Evolutionary conservation across 2,888 invertebrate genomes (phyloP).

Genomic region (Drosophila nr. perissopoda): DNA sequence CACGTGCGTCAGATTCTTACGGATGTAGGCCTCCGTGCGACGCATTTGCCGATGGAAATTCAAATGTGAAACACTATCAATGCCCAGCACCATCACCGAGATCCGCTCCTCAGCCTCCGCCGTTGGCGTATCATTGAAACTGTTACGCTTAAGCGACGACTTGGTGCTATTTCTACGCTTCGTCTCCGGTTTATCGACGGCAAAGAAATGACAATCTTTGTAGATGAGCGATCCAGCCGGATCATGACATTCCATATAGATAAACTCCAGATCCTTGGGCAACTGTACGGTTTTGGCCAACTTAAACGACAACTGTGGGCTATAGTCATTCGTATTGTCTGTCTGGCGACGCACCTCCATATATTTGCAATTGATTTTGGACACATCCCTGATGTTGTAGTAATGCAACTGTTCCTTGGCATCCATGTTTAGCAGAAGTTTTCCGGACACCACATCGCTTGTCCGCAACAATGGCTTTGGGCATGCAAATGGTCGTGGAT

Average conservation of each 20-base stretch:
- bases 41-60: slow-evolving; percentile 95
- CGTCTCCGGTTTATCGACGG: slow-evolving; percentile 80
- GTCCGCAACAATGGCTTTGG: slow-evolving; percentile 72
- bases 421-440: slow-evolving; percentile 76
- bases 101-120: slow-evolving; percentile 68
- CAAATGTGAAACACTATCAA: slow-evolving; percentile 94
- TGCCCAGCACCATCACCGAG: slow-evolving; percentile 92
- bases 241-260: slow-evolving; percentile 88
- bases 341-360: slow-evolving; percentile 72
- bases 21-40: slow-evolving; percentile 87
- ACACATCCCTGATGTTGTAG: slow-evolving; percentile 76
- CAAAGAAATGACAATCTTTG: slow-evolving; percentile 88
- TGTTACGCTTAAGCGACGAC: slow-evolving; percentile 19
- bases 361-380: slow-evolving; percentile 77
- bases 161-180: neutral
- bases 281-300: slow-evolving; percentile 46
- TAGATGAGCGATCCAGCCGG: slow-evolving; percentile 86
- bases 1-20: slow-evolving; percentile 85
- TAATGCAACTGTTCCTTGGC: slow-evolving; percentile 64
- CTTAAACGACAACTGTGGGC: slow-evolving; percentile 53
- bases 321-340: slow-evolving; percentile 71
- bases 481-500: slow-evolving; percentile 75
- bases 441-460: slow-evolving; percentile 63
- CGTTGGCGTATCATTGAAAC: slow-evolving; percentile 23
- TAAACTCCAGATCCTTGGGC: slow-evolving; percentile 87